phyloP scores from a whole-genome alignment of 2,888 invertebrate species.

The Harpalus rubripes region DNA sequence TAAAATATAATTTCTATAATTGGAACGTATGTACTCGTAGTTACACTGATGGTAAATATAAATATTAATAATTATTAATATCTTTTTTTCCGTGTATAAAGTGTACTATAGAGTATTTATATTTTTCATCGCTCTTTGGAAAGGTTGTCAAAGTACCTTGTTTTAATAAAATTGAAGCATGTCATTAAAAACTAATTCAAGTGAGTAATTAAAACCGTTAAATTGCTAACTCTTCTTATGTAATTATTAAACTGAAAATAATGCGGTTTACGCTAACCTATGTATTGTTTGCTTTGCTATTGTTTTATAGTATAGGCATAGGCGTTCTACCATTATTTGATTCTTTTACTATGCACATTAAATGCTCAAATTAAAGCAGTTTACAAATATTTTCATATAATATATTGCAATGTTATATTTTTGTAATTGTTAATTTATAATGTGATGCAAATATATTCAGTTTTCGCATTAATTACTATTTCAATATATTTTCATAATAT shows the following conservation, averaged over 20 bases:
- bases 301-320: too few relatives aligned
- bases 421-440: too few relatives aligned
- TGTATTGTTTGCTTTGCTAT: not conserved
- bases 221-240: conserved; percentile 9
- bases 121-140: not conserved
- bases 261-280: conserved; percentile 14
- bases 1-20: not conserved
- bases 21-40: not conserved
- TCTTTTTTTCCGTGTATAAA: not conserved
- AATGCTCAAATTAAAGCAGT: too few relatives aligned
- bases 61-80: not conserved
- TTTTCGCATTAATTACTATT: too few relatives aligned
- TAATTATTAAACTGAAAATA: conserved; percentile 28
- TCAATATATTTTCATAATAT: too few relatives aligned
- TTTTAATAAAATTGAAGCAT: conserved; percentile 13
- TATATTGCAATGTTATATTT: too few relatives aligned
- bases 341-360: too few relatives aligned
- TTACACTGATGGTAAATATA: not conserved
- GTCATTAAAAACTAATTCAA: conserved; percentile 29
- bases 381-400: too few relatives aligned
- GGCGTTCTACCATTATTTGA: too few relatives aligned
- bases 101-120: not conserved
- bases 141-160: not conserved
- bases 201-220: conserved; percentile 12
- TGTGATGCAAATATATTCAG: too few relatives aligned